A percentile compares a stretch with the other conserved stretches of the same genome.
phyloP scores from a whole-genome alignment of 2,113 vertebrate genomes.

The Mohoua ochrocephala region DNA sequence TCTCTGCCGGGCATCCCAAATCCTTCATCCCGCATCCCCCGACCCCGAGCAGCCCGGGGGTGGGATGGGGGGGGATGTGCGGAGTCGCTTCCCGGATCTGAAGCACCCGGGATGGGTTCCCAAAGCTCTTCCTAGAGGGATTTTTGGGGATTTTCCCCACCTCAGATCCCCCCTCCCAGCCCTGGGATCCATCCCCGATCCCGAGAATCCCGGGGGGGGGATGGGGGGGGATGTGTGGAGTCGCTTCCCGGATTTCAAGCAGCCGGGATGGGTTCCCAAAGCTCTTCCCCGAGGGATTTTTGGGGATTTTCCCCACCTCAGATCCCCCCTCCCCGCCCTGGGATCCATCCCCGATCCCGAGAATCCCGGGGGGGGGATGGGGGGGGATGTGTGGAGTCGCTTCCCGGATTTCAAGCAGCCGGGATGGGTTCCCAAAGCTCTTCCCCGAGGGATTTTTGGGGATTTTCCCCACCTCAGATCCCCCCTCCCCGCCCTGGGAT shows the following conservation, averaged over 20 bases:
- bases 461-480: too few relatives aligned
- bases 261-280: background rate
- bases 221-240: too few relatives aligned
- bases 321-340: too few relatives aligned
- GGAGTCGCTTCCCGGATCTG: too few relatives aligned
- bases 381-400: too few relatives aligned
- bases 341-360: rapidly evolving
- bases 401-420: background rate
- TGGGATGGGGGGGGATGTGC: too few relatives aligned
- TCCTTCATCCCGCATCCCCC: background rate
- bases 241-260: too few relatives aligned
- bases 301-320: too few relatives aligned
- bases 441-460: rapidly evolving
- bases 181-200: too few relatives aligned
- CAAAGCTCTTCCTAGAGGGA: rapidly evolving
- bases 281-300: rapidly evolving
- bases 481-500: too few relatives aligned
- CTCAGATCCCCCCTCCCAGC: too few relatives aligned
- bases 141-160: background rate
- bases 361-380: background rate
- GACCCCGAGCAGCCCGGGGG: background rate
- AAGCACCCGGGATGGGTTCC: background rate
- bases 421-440: background rate
- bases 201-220: rapidly evolving
- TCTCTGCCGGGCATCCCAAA: too few relatives aligned